phyloP scores from a whole-genome alignment of 2,113 vertebrate species.

The Bos javanicus region DNA sequence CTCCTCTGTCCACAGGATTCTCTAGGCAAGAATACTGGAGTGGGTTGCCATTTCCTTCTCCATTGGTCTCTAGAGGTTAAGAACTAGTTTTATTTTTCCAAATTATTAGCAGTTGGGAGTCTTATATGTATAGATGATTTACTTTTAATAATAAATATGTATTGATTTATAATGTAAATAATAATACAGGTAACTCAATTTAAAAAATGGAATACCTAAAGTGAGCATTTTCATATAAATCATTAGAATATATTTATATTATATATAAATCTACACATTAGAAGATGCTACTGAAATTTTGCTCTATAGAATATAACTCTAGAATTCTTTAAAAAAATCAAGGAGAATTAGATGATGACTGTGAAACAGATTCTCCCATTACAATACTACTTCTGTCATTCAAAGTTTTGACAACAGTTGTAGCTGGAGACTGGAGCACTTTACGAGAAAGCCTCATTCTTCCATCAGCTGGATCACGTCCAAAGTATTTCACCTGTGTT shows the following conservation, averaged over 20 bases:
- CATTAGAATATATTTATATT: constrained; percentile 42
- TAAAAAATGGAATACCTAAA: neutral
- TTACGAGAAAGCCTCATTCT: constrained; percentile 97
- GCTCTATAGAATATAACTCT: neutral
- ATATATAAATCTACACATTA: constrained; percentile 26
- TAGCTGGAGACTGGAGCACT: constrained; percentile 91
- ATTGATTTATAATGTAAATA: constrained; percentile 44
- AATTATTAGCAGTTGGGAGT: neutral
- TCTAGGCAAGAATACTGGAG: neutral
- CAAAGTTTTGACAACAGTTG: constrained; percentile 85
- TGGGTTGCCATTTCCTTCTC: neutral
- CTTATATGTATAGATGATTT: constrained; percentile 26
- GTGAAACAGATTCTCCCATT: constrained; percentile 78
- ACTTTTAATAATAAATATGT: constrained; percentile 50
- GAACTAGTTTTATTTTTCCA: constrained; percentile 2
- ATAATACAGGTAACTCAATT: constrained; percentile 12
- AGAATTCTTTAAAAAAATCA: constrained; percentile 55
- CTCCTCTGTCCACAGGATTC: neutral
- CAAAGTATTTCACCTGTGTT: constrained; percentile 96
- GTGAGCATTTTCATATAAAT: constrained; percentile 49
- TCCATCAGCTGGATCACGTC: constrained; percentile 96
- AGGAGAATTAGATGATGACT: constrained; percentile 74
- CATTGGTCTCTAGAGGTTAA: neutral
- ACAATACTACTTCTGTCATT: constrained; percentile 91
- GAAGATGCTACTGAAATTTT: neutral